phyloP scores from a whole-genome alignment of 2,888 invertebrate genomes.

The Dermolepida albohirtum region DNA sequence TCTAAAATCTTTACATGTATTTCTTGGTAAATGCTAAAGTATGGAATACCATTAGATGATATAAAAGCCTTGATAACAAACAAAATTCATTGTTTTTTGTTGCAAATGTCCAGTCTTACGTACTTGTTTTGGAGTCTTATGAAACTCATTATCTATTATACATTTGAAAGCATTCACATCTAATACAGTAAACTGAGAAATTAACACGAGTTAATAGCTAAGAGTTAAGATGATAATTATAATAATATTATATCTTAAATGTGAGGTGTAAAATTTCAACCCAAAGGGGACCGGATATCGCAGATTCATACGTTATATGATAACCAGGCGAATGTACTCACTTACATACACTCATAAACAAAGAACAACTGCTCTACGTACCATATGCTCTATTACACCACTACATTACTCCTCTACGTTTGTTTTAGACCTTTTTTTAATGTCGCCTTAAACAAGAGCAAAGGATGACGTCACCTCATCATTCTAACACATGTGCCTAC shows the following conservation, averaged over 20 bases:
- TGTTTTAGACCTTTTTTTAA: conserved; percentile 49
- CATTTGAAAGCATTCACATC: no score
- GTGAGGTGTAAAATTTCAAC: background rate
- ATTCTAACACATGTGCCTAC: conserved; percentile 36
- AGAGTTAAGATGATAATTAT: background rate
- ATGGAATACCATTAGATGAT: no score
- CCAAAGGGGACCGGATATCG: background rate
- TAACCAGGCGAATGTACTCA: conserved; percentile 29
- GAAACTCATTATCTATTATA: no score
- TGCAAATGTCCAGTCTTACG: no score
- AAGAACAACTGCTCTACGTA: conserved; percentile 33
- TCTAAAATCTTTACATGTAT: no score
- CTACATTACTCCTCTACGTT: conserved; percentile 37
- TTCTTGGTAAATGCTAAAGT: no score
- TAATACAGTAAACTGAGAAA: no score
- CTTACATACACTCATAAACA: conserved; percentile 24
- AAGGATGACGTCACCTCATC: conserved; percentile 41
- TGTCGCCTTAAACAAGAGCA: conserved; percentile 51
- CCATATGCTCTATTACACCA: conserved; percentile 38
- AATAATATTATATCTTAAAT: background rate
- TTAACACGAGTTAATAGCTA: background rate
- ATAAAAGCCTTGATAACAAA: no score
- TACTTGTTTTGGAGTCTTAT: no score
- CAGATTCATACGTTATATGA: conserved; percentile 24
- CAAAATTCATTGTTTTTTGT: no score